Evolutionary conservation across 2,888 invertebrate species (phyloP), one percentile per base, ranked within the genome.

Genomic region (Agrotis exclamationis): DNA sequence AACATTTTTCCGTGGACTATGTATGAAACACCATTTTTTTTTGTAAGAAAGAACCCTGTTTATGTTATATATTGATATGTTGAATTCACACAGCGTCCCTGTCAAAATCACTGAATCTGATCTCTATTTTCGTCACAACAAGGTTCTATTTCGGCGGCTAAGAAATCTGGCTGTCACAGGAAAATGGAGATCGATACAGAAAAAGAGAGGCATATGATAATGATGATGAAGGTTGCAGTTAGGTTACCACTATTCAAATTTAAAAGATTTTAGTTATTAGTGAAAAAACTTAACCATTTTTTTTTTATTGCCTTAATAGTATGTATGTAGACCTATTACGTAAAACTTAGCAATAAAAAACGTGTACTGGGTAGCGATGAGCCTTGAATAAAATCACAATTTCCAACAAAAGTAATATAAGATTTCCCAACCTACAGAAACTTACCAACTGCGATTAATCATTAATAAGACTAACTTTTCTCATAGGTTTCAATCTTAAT

Each of bases 341-440:
- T 24, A 20, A 75, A 58, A 58, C 39, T 1, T 70, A n/a, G n/a
- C n/a, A n/a, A 14, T 63, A 50, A 54, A 53, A 75, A 24, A 63
- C 45, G 51, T 64, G 50, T 33, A n/a, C n/a, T n/a, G 33, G 58
- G 45, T 56, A 50, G 62, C 51, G 22, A 63, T 63, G 51, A 65
- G 18, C 63, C 77, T 62, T 64, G 77, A 80, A 77, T 80, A 80
- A 80, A 76, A 77, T 80, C 76, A 76, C 69, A 80, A 60, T 77
- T 77, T 53, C 57, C 47, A 81, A 79, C 82, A 76, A 81, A 79
- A 77, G 66, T 71, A 71, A 77, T 82, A 77, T 71, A 77, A 81
- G 66, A 77, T 71, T 80, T 44, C 39, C 50, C 47, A 22, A 79
- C 77, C 72, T 81, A 79, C 59, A 67, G 18, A 45, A 82, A 78